Evolutionary conservation across 2,113 vertebrate genomes (phyloP).

Genomic region (Catharus bicknelli): DNA sequence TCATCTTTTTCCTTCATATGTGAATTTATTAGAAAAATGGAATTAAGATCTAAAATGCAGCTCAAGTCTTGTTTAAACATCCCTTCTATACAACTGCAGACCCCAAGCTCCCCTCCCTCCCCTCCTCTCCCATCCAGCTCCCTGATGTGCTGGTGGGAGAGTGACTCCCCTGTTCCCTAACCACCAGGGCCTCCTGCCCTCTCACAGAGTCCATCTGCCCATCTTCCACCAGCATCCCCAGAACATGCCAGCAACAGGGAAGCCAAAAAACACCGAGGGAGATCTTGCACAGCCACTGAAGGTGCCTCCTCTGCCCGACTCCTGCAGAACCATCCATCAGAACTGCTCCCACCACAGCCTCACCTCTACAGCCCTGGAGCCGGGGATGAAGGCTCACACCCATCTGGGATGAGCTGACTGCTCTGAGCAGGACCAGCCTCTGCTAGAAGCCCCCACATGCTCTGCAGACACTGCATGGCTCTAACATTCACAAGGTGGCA

Average conservation of each 20-base stretch:
- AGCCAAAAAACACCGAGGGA: accelerated
- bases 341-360: not conserved
- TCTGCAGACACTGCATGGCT: not conserved
- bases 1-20: not conserved
- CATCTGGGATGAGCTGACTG: not conserved
- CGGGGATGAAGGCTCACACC: accelerated
- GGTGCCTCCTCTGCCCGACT: not conserved
- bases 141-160: not conserved
- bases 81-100: not conserved
- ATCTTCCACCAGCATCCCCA: not conserved
- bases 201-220: not conserved
- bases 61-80: not conserved
- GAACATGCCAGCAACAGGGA: not conserved
- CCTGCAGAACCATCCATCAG: not conserved
- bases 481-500: not conserved
- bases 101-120: not conserved
- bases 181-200: not conserved
- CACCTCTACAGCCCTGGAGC: accelerated
- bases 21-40: not conserved
- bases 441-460: not conserved
- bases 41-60: not conserved
- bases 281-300: not conserved
- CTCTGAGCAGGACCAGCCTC: not conserved
- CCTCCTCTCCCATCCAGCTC: not conserved
- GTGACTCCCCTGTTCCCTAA: not conserved